A percentile compares a stretch with the other conserved stretches of the same genome.
Conservation (phyloP, 2,797 vertebrate species). For the Microctenopoma stevenorrisi region DNA sequence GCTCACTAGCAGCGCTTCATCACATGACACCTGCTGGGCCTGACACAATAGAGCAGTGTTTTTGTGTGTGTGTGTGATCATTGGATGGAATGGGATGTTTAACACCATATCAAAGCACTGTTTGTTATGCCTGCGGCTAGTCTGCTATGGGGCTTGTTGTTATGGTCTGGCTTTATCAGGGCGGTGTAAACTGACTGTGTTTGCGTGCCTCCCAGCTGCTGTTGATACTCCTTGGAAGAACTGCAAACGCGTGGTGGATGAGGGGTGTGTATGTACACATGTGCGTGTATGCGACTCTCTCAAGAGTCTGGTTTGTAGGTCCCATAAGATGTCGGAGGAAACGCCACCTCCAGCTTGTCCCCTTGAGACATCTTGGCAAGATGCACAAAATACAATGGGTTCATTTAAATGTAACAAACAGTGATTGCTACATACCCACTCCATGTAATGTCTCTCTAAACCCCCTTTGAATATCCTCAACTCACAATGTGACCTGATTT, state of each 20-base stretch:
- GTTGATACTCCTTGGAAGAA: slow-evolving; percentile 41
- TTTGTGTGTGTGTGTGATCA: slow-evolving; percentile 33
- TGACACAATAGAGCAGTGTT: slow-evolving; percentile 77
- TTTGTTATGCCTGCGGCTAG: slow-evolving; percentile 78
- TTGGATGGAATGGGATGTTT: slow-evolving; percentile 76
- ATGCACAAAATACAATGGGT: background rate
- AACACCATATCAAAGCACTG: slow-evolving; percentile 81
- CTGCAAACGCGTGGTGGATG: background rate
- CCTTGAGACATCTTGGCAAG: background rate
- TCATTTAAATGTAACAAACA: slow-evolving; percentile 7
- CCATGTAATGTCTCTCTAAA: slow-evolving; percentile 15
- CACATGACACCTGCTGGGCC: slow-evolving; percentile 80
- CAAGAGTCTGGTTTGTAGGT: slow-evolving; percentile 2
- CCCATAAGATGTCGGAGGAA: slow-evolving; percentile 31
- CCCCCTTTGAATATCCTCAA: slow-evolving; percentile 22
- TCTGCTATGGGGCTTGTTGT: slow-evolving; percentile 62
- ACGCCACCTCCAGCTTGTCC: slow-evolving; percentile 1
- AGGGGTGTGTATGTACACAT: slow-evolving; percentile 33
- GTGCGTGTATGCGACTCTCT: slow-evolving; percentile 16
- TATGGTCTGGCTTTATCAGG: slow-evolving; percentile 64
- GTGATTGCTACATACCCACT: background rate
- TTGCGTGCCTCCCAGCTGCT: slow-evolving; percentile 57
- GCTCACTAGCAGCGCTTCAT: slow-evolving; percentile 67
- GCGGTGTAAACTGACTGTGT: slow-evolving; percentile 46
- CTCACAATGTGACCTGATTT: slow-evolving; percentile 50